A percentile compares a stretch with the other conserved stretches of the same genome.
Evolutionary conservation across 2,113 vertebrate species (phyloP).

Genomic region (Chauna torquata): DNA sequence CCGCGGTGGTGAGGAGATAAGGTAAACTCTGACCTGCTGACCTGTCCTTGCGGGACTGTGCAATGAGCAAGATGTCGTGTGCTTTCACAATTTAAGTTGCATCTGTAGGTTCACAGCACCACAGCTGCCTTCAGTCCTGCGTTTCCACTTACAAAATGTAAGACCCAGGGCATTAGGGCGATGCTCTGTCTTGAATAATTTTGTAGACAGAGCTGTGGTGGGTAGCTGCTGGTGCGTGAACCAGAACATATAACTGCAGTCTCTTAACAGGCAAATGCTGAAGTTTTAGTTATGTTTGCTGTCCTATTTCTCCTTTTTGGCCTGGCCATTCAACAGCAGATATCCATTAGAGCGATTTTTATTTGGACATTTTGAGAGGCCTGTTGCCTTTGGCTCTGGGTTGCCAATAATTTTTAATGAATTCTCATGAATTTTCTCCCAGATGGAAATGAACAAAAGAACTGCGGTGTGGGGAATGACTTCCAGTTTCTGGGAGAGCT

Average conservation of each 20-base stretch:
- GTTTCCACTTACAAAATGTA: not conserved
- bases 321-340: not conserved
- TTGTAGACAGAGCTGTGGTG: not conserved
- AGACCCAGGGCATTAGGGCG: not conserved
- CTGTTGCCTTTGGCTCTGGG: not conserved
- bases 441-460: not conserved
- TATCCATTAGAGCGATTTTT: not conserved
- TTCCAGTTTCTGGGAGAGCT: not conserved
- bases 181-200: not conserved
- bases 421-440: not conserved
- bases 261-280: not conserved
- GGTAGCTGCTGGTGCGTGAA: not conserved
- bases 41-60: not conserved
- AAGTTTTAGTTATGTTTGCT: not conserved
- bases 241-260: not conserved
- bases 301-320: not conserved
- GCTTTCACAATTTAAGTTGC: rapidly evolving
- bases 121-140: not conserved
- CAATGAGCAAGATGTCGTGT: not conserved
- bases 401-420: not conserved
- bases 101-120: not conserved
- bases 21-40: not conserved
- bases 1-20: not conserved
- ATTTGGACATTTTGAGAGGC: not conserved
- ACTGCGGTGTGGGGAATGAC: not conserved